Conservation (phyloP, 2,113 vertebrate genomes). For the Cyprinodon variegatus region DNA sequence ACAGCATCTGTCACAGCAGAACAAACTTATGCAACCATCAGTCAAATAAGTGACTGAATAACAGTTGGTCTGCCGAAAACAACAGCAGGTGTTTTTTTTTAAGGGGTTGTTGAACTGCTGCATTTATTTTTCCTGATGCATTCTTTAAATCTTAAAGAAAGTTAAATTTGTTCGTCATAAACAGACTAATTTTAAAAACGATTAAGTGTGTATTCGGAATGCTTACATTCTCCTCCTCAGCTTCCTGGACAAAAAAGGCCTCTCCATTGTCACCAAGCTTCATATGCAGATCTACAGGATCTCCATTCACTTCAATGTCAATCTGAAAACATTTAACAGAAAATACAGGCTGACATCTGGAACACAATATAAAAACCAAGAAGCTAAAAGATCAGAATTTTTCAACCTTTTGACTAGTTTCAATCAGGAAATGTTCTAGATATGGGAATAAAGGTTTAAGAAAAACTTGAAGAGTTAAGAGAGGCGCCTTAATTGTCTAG, state of each 20-base stretch:
- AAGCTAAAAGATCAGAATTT: background rate
- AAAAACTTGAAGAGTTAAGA: no score
- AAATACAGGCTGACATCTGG: background rate
- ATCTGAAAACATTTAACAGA: conserved; percentile 80
- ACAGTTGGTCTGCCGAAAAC: background rate
- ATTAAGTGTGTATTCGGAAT: background rate
- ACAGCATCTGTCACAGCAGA: conserved; percentile 5
- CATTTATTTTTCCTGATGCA: background rate
- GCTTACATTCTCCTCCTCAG: conserved; percentile 90
- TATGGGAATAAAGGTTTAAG: no score
- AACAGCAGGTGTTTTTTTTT: background rate
- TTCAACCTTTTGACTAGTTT: no score
- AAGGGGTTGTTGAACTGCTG: background rate
- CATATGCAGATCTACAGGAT: conserved; percentile 96
- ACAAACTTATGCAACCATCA: background rate
- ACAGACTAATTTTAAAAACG: background rate
- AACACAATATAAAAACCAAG: background rate
- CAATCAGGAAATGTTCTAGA: no score
- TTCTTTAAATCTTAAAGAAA: background rate
- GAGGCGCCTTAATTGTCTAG: no score
- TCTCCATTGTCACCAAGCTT: conserved; percentile 98
- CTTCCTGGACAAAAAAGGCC: conserved; percentile 98
- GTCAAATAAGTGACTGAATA: conserved; percentile 13
- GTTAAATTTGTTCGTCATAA: background rate
- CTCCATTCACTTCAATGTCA: conserved; percentile 98